Conservation (phyloP, 2,113 vertebrate genomes). For the Lepidothrix coronata region DNA sequence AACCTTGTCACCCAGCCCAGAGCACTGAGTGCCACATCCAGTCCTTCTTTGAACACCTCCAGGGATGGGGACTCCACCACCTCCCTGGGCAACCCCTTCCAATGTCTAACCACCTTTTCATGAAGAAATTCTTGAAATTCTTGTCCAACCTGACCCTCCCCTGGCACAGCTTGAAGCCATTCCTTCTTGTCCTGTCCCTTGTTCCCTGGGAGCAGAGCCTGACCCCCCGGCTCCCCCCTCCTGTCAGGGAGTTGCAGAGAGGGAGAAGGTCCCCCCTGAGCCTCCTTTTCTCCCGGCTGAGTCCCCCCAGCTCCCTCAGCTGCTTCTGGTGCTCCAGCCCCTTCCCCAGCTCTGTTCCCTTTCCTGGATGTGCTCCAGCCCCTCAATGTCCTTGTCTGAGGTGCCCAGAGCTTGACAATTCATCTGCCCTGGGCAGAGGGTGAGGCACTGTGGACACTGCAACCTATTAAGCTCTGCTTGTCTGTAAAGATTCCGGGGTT, state of each 20-base stretch:
- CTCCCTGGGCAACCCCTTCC: neutral
- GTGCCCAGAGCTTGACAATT: neutral
- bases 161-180: rapidly evolving
- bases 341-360: neutral
- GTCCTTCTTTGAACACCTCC: rapidly evolving
- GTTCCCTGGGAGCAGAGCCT: neutral
- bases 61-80: neutral
- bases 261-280: neutral
- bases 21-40: neutral
- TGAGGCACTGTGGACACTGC: rapidly evolving
- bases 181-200: rapidly evolving
- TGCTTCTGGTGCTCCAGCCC: neutral
- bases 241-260: neutral
- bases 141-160: neutral
- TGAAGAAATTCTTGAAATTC: neutral
- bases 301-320: neutral
- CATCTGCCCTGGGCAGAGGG: neutral
- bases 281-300: neutral
- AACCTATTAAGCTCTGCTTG: rapidly evolving
- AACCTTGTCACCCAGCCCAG: neutral
- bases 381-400: neutral
- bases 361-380: rapidly evolving
- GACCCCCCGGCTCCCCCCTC: neutral
- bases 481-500: neutral
- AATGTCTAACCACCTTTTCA: rapidly evolving